Base-by-base conservation (phyloP, 2,888 invertebrate species). In the Phragmatobia fuliginosa region DNA sequence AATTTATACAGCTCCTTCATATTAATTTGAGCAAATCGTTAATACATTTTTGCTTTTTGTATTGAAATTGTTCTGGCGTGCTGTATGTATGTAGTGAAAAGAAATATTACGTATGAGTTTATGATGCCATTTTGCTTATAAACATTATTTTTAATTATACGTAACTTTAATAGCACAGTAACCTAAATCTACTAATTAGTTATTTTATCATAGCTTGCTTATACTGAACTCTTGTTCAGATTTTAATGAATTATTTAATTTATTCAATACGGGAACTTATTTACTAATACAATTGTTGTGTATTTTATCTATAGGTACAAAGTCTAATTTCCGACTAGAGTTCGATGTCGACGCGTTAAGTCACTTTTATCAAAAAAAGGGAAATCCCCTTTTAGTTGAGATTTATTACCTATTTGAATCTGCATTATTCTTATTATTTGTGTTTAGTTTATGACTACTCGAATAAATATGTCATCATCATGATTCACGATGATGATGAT, bases 91-190 rank as follows among this genome's bases (percentile, higher is more conserved):
- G 45, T 45, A 31, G 31, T 45, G 14, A 63, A 52, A 56, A 16
- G 28, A 28, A 0, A 28, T 56, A 56, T 56, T 28, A 56, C 0
- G n/a, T 49, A n/a, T n/a, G 45, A 28, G 16, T 67, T 52, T 52
- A 52, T 62, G 61, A 52, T 52, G 41, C 71, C 45, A 72, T 74
- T 78, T 63, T 72, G 67, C 79, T 79, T 79, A 79, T 79, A 79
- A 76, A 79, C 79, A 76, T 78, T 76, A 77, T 73, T 71, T 68
- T 62, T 56, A 62, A 18, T 36, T 41, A 64, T 62, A 69, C 38
- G 32, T 25, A 25, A 49, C 16, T 3, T 8, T 52, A 25, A 56
- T 56, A 16, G 28, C 56, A 14, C 25, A 62, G 28, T 31, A 62
- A 10, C 16, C 38, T 38, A 62, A 31, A 41, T 28, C 0, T 21